phyloP scores from a whole-genome alignment of 2,113 vertebrate species.

The Casuarius casuarius region DNA sequence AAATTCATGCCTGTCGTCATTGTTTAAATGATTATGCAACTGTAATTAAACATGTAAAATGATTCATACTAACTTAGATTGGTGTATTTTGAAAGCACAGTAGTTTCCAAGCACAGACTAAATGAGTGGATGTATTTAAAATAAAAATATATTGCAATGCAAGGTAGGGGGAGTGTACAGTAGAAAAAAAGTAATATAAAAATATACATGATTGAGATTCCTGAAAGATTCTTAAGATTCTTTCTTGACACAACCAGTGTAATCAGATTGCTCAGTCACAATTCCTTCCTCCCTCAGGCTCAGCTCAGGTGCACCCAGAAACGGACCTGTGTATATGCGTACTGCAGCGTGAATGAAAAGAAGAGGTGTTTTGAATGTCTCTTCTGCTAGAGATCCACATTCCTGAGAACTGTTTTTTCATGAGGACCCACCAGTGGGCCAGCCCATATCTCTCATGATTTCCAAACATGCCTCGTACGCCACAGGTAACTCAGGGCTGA shows the following conservation, averaged over 20 bases:
- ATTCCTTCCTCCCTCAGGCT: background rate
- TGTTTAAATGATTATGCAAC: background rate
- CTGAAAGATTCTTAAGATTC: background rate
- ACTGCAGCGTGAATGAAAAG: background rate
- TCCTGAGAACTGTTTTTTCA: constrained; percentile 2
- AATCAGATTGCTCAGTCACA: background rate
- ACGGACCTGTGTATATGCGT: background rate
- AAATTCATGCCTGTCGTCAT: background rate
- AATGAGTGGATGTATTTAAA: background rate
- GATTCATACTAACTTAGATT: background rate
- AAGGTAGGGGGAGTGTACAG: background rate
- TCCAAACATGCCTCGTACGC: fast-evolving
- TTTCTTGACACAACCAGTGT: background rate
- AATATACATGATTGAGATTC: background rate
- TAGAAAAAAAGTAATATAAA: background rate
- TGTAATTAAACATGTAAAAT: background rate
- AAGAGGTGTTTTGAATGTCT: background rate
- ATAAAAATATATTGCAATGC: background rate
- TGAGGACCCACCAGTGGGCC: background rate
- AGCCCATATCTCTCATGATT: background rate
- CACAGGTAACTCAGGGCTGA: background rate
- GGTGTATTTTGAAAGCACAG: background rate
- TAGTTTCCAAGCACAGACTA: background rate
- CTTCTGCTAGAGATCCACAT: background rate
- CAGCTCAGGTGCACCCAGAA: background rate